Base-by-base conservation (phyloP, 2,888 invertebrate species). In the Eutolmus rufibarbis region DNA sequence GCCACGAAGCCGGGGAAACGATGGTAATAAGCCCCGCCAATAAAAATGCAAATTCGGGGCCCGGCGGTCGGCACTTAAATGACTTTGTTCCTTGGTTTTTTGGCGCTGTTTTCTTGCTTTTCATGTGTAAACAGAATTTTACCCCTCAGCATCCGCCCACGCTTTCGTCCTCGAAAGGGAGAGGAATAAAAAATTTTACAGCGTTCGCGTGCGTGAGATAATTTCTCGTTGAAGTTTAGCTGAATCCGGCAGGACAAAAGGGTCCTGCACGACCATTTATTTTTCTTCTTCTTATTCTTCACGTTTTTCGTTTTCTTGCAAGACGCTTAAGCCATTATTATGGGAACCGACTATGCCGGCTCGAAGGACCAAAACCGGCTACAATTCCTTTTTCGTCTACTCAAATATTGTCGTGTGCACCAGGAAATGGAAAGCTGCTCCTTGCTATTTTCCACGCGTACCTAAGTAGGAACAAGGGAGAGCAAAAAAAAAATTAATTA, bases 1-100 rank as follows among this genome's bases (percentile, higher is more conserved):
- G 66, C 66, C 66, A 23, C 66, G 66, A 66, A 78, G 78, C 78
- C 28, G 78, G 43, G 43, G 78, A 78, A 78, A 78, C 40, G 78
- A 78, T 46, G 78, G 78, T 43, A 78, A 78, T 78, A 78, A 78
- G 78, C 46, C 78, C 78, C 78, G 43, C 23, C 78, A 78, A 78
- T 78, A 78, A 78, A 78, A 78, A 78, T 78, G 78, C 78, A 78
- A 78, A 78, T 78, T 78, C 46, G 43, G 43, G 2, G 37, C n/a
- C 19, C 78, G 78, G 8, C 78, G 78, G 78, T 78, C 78, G 40
- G 40, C 78, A 43, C 40, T 43, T 66, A 46, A 78, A 78, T 43
- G 40, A 43, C 78, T 78, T 78, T 78, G 78, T 78, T 78, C 78
- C 78, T 43, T 23, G 23, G 28, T 66, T 66, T 66, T 66, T 66